Conservation (phyloP, 2,797 vertebrate genomes). For the Micromesistius poutassou region DNA sequence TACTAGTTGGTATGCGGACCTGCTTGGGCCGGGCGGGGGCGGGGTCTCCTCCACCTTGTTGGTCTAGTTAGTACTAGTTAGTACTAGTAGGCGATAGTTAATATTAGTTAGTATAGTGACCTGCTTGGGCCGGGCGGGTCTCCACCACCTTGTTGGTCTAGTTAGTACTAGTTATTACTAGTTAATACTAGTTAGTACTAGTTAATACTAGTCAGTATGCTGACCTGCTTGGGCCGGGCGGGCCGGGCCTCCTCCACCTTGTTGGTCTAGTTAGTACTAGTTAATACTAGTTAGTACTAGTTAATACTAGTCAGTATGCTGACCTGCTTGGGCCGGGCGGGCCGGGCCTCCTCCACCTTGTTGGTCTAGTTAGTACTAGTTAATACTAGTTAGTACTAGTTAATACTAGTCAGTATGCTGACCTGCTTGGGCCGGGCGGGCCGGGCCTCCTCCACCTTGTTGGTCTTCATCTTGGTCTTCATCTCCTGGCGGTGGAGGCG, state of each 20-base stretch:
- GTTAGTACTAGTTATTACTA: too few relatives aligned
- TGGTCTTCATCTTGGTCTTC: slow-evolving; percentile 77
- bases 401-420: neutral
- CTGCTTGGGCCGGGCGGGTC: too few relatives aligned
- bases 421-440: neutral
- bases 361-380: slow-evolving; percentile 33
- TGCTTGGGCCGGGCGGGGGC: too few relatives aligned
- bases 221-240: neutral
- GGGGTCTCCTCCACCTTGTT: slow-evolving; percentile 72
- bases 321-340: neutral
- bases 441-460: slow-evolving; percentile 70
- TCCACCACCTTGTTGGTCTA: too few relatives aligned
- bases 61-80: slow-evolving; percentile 4
- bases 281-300: too few relatives aligned
- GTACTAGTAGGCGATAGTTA: neutral
- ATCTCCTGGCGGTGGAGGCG: slow-evolving; percentile 72
- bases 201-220: neutral
- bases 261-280: slow-evolving; percentile 37
- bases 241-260: slow-evolving; percentile 67
- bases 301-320: neutral
- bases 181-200: too few relatives aligned
- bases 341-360: slow-evolving; percentile 68
- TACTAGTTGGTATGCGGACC: too few relatives aligned
- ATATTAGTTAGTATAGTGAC: neutral
- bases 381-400: too few relatives aligned